These are phyloP conservation scores for Mizuhopecten yessoensis DNA, from an alignment of 1,140 invertebrate genomes.

Conservation along the genomic window DNA sequence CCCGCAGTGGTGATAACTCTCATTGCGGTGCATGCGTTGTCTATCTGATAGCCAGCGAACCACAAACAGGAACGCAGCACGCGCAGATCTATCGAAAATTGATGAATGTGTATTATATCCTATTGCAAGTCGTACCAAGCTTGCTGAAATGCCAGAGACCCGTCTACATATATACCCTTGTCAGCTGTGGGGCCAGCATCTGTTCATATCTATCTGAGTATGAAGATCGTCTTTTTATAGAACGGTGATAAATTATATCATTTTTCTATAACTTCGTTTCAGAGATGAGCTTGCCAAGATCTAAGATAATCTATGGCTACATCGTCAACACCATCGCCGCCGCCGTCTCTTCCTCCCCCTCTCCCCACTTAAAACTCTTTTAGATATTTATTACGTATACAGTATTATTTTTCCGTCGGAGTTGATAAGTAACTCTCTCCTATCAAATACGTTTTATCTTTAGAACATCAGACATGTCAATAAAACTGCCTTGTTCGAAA, in stretches of 20 bases:
- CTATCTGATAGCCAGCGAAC: constrained; percentile 3
- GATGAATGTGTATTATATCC: constrained; percentile 2
- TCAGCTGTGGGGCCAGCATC: constrained; percentile 18
- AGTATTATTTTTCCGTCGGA: background rate
- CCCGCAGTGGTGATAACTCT: background rate
- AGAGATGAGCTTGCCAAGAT: background rate
- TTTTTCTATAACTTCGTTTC: constrained; percentile 29
- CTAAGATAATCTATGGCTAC: background rate
- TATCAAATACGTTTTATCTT: background rate
- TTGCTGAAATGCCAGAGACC: constrained; percentile 24
- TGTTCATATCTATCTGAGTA: background rate
- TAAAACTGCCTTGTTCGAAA: background rate
- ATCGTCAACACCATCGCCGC: background rate
- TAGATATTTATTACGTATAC: background rate
- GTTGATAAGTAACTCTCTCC: background rate
- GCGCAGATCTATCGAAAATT: background rate
- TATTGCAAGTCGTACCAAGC: background rate
- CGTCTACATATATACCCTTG: background rate
- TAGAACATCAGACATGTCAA: background rate
- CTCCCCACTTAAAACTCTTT: background rate
- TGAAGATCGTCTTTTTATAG: background rate
- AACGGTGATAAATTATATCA: constrained; percentile 39
- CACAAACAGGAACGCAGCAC: background rate
- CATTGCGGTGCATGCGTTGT: background rate
- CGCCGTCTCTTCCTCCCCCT: background rate